Evolutionary conservation across 1,140 invertebrate species (phyloP).

Genomic region (Octopus bimaculoides): DNA sequence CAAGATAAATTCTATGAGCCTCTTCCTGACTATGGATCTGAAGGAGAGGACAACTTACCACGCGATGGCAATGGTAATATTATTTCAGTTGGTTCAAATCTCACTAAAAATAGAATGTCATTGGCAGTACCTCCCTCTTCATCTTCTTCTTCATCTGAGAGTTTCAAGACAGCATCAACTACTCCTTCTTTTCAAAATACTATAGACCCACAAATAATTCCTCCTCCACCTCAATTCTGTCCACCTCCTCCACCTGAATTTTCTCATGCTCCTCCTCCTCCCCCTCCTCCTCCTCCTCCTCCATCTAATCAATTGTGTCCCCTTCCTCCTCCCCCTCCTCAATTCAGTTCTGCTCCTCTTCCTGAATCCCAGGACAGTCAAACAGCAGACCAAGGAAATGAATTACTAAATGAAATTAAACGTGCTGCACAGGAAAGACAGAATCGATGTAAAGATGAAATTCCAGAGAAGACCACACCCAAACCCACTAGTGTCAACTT

Average conservation of each 20-base stretch:
- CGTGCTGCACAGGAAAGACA: neutral
- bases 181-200: slow-evolving; percentile 26
- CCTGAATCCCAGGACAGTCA: neutral
- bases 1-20: slow-evolving; percentile 33
- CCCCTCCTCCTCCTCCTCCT: slow-evolving; percentile 27
- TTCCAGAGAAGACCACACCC: slow-evolving; percentile 22
- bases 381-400: neutral
- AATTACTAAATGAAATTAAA: neutral
- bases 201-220: slow-evolving; percentile 22
- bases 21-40: slow-evolving; percentile 48
- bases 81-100: too few relatives aligned
- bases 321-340: slow-evolving; percentile 9
- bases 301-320: slow-evolving; percentile 17
- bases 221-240: slow-evolving; percentile 23
- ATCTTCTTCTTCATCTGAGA: too few relatives aligned
- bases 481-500: slow-evolving; percentile 19
- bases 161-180: neutral
- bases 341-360: slow-evolving; percentile 10
- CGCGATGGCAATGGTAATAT: slow-evolving; percentile 2
- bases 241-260: slow-evolving; percentile 17
- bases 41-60: slow-evolving; percentile 37
- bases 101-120: too few relatives aligned
- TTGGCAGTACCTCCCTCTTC: too few relatives aligned
- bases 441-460: slow-evolving; percentile 18
- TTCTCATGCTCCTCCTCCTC: slow-evolving; percentile 15